Evolutionary conservation across 2,888 invertebrate species (phyloP), one percentile per base, ranked within the genome.

Genomic region (Carabus problematicus): DNA sequence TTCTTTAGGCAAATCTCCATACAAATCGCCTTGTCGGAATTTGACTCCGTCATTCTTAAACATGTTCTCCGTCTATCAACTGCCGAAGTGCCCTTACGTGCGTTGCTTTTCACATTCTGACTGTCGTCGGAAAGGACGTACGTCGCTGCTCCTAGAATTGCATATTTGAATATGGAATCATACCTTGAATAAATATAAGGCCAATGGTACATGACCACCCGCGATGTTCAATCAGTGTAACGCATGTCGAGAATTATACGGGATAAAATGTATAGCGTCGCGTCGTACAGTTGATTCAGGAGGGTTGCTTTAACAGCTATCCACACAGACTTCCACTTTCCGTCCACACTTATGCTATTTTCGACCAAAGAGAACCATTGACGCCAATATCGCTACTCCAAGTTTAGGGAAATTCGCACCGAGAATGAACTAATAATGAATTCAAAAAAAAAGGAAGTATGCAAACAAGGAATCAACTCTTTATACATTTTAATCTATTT

Each of bases 1-100:
- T 76, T 73, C 74, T 73, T 76, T 73, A 72, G 72, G 72, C 72
- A 75, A 77, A 77, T 77, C 75, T 77, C 76, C 77, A 77, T 78
- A 78, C 76, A 78, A 77, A 78, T 78, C 75, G 77, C 73, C 75
- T 76, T 77, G 75, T 75, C 74, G 74, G 76, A 75, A 75, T 75
- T 75, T 73, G 74, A 74, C 72, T 73, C 40, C 71, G 74, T 72
- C 74, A 73, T 72, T 74, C 73, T 75, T 74, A 73, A 73, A 74
- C 72, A 66, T 49, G 59, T 66, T 19, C 40, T 49, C 16, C 19
- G 18, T 14, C 56, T 47, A 66, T 45, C 66, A 47, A 59, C 49
- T 66, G 56, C 58, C 59, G 49, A 63, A 49, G 11, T 47, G 29
- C 45, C 14, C 11, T 16, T 52, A 52, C 52, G 45, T 18, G 16